Conservation (phyloP, 1,140 invertebrate genomes). For the Rhynchophorus ferrugineus region DNA sequence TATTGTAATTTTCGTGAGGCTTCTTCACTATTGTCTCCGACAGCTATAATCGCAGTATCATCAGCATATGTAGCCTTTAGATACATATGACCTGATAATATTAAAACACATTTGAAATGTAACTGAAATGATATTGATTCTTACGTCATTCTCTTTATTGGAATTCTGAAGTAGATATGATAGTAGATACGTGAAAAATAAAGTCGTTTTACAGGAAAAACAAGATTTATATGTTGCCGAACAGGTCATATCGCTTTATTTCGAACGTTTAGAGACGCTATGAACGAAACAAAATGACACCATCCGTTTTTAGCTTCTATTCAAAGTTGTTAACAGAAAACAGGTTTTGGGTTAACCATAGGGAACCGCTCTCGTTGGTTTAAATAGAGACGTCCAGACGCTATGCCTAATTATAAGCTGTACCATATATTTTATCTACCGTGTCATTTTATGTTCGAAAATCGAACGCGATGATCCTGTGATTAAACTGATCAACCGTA, state of each 20-base stretch:
- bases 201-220: not conserved
- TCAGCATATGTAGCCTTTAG: too few species aligned
- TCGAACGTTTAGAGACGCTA: not conserved
- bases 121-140: not conserved
- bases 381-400: constrained; percentile 6
- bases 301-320: too few species aligned
- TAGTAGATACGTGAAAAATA: not conserved
- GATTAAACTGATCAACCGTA: constrained; percentile 13
- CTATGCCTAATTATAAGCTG: constrained; percentile 11
- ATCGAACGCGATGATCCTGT: constrained; percentile 8
- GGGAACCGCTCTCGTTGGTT: not conserved
- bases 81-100: too few species aligned
- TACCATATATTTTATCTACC: constrained; percentile 12
- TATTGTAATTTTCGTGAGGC: too few species aligned
- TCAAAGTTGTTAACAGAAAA: too few species aligned
- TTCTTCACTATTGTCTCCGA: too few species aligned
- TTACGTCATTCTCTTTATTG: not conserved
- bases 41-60: too few species aligned
- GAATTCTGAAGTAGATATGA: not conserved
- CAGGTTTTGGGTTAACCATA: not conserved
- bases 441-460: constrained; percentile 8
- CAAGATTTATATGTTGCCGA: not conserved
- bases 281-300: too few species aligned
- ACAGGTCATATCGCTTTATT: not conserved
- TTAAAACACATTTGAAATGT: too few species aligned